phyloP scores from a whole-genome alignment of 2,113 vertebrate species.

The Cathartes aura region DNA sequence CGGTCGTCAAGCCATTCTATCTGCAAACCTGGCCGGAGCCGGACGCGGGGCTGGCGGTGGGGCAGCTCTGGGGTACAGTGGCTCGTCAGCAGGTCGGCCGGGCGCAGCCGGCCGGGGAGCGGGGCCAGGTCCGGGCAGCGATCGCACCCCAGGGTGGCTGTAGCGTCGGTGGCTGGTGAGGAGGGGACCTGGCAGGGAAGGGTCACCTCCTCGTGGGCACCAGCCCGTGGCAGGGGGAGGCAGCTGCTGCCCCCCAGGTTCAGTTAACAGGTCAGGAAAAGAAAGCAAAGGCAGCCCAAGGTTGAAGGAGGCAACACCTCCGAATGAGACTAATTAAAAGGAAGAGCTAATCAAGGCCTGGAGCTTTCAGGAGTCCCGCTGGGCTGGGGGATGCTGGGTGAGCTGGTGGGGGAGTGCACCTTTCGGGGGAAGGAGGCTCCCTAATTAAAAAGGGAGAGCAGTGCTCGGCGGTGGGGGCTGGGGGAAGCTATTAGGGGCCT shows the following conservation, averaged over 20 bases:
- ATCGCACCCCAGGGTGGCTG: background rate
- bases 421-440: background rate
- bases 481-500: background rate
- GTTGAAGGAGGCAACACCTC: background rate
- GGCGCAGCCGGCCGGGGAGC: background rate
- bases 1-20: rapidly evolving
- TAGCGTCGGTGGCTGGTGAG: background rate
- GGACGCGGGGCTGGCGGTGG: background rate
- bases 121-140: background rate
- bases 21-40: background rate
- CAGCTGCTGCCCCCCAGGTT: background rate
- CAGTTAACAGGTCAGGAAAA: background rate
- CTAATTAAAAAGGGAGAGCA: background rate
- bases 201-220: background rate
- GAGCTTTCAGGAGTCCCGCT: background rate
- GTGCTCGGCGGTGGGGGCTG: background rate
- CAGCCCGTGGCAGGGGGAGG: rapidly evolving
- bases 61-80: background rate
- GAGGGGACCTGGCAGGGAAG: too few species aligned
- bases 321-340: background rate
- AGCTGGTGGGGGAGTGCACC: background rate
- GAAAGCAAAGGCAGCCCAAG: constrained; percentile 1
- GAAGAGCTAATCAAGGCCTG: background rate
- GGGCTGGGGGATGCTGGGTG: background rate
- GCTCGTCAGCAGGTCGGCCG: background rate